Evolutionary conservation across 2,113 vertebrate species (phyloP), one percentile per base, ranked within the genome.

Genomic region (Dipodomys ordii): DNA sequence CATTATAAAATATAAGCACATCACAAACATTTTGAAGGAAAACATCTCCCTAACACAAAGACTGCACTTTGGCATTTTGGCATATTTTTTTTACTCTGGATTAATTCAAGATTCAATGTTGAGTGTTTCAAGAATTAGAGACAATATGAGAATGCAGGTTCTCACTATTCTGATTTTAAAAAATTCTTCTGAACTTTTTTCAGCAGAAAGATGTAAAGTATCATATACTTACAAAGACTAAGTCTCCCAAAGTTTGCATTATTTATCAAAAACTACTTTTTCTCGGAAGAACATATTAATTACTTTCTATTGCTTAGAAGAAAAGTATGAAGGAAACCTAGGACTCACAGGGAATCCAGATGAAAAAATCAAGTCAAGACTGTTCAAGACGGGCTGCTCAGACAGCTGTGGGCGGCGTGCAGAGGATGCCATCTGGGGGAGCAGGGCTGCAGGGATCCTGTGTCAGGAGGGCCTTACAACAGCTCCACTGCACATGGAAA

Each of bases 1-100:
- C 64, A 46, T 77, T 77, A 91, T 89, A 92, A 95, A 96, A 88
- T 72, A 89, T 67, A 95, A 68, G 72, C 78, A 73, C 44, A 81
- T 83, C 68, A 83, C 53, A 96, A 72, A 93, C 53, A 93, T 46
- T 89, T 39, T 64, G 87, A 79, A 71, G 32, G 25, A 76, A n/a
- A 65, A 67, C 35, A 77, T 68, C 53, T 68, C 13, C 46, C 85
- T 80, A 39, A 49, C 68, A 74, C 71, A 87, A 44, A 87, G 73
- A 22, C 72, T 46, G 60, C 28, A 28, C 60, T 71, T 83, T 53
- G 46, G 44, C 90, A 25, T 76, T 86, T 44, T 73, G 44, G 35
- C 27, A 3, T 83, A 11, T 44, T 68, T 65, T 25, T 49, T 83
- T 62, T 16, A 53, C 60, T 88, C 32, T 9, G 11, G 86, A 49